A percentile compares a stretch with the other conserved stretches of the same genome.
Evolutionary conservation across 2,113 vertebrate species (phyloP).

Genomic region (Mormyrus lacerda): DNA sequence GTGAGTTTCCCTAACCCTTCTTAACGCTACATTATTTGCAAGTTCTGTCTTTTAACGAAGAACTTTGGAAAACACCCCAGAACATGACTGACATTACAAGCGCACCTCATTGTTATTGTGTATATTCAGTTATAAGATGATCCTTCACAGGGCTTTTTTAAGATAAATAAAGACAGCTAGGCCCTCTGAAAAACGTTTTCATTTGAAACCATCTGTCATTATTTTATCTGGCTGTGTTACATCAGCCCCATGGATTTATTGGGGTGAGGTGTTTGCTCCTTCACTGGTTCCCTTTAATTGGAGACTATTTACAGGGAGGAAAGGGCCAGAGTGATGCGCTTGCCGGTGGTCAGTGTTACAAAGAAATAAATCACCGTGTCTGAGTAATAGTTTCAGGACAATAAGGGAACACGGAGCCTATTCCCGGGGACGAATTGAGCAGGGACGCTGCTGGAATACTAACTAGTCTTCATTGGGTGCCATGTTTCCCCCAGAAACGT

Average conservation of each 20-base stretch:
- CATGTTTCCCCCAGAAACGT: neutral
- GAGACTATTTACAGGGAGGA: slow-evolving; percentile 30
- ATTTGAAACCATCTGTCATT: slow-evolving; percentile 10
- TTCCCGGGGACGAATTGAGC: slow-evolving; percentile 1
- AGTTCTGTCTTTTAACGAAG: no score
- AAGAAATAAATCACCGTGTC: slow-evolving; percentile 41
- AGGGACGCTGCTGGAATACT: neutral
- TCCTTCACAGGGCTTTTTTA: neutral
- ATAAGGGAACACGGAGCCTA: slow-evolving; percentile 31
- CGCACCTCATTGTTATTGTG: neutral
- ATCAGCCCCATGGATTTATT: slow-evolving; percentile 6
- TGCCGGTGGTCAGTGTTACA: slow-evolving; percentile 36
- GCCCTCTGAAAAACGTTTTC: neutral
- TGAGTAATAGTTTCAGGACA: slow-evolving; percentile 42
- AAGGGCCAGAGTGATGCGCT: slow-evolving; percentile 24
- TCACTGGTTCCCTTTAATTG: slow-evolving; percentile 2
- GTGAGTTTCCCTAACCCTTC: no score
- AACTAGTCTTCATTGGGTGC: slow-evolving; percentile 4
- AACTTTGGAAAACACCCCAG: no score
- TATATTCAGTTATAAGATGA: neutral
- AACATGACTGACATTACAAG: neutral
- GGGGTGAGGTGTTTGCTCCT: neutral
- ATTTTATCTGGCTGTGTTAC: slow-evolving; percentile 3
- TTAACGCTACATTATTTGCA: no score
- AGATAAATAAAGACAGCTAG: neutral